Conservation (phyloP, 2,113 vertebrate species). For the Poeciliopsis retropinna region DNA sequence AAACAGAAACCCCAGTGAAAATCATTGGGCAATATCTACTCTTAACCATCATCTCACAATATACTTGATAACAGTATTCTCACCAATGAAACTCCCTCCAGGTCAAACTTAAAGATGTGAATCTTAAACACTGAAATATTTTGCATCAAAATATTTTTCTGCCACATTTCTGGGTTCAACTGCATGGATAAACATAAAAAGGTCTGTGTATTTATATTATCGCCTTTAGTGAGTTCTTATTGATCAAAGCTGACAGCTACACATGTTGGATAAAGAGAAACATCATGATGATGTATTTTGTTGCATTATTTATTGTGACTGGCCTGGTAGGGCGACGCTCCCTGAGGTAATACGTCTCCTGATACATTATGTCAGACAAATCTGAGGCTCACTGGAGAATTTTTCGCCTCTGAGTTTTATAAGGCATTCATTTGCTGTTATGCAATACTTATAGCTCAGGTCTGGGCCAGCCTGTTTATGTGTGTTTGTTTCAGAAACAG, state of each 20-base stretch:
- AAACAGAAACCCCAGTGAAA: constrained; percentile 16
- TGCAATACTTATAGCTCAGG: constrained; percentile 61
- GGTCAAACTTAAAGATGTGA: constrained; percentile 54
- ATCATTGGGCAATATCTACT: constrained; percentile 35
- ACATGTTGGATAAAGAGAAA: constrained; percentile 79
- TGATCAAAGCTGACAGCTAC: constrained; percentile 82
- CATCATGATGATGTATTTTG: constrained; percentile 75
- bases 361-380: constrained; percentile 74
- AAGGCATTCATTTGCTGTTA: constrained; percentile 61
- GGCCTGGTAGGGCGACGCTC: constrained; percentile 64
- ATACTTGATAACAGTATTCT: constrained; percentile 15
- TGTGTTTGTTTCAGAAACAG: constrained; percentile 12
- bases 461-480: constrained; percentile 1
- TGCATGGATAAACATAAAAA: constrained; percentile 63
- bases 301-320: constrained; percentile 77
- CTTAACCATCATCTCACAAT: background rate
- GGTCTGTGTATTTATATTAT: constrained; percentile 55
- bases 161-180: constrained; percentile 34
- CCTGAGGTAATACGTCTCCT: constrained; percentile 74
- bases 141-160: constrained; percentile 54
- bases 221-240: constrained; percentile 65
- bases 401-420: constrained; percentile 54
- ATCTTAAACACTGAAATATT: constrained; percentile 37
- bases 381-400: constrained; percentile 57
- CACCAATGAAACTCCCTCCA: constrained; percentile 20